Evolutionary conservation across 2,888 invertebrate genomes (phyloP).

Genomic region (Phaonia tiefii): DNA sequence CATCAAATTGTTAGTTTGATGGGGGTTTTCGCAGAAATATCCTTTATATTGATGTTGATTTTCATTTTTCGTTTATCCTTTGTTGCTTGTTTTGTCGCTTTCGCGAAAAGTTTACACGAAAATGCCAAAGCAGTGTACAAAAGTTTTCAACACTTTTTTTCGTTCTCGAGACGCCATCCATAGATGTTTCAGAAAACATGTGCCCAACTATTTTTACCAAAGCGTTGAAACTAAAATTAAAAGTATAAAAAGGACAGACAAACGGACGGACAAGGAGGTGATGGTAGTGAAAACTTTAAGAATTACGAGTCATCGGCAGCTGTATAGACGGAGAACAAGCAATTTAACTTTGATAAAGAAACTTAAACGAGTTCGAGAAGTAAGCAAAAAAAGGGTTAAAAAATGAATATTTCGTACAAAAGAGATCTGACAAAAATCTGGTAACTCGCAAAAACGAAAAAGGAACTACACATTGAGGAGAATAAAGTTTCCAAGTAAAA

Average conservation of each 20-base stretch:
- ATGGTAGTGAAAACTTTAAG: conserved; percentile 49
- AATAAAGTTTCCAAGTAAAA: too few relatives aligned
- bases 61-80: neutral
- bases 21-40: neutral
- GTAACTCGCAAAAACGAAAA: conserved; percentile 7
- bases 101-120: conserved; percentile 53
- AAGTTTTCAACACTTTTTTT: conserved; percentile 63
- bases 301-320: conserved; percentile 65
- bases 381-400: conserved; percentile 26
- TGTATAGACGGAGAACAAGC: conserved; percentile 61
- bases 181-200: conserved; percentile 37
- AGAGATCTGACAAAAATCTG: conserved; percentile 4
- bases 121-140: conserved; percentile 59
- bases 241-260: conserved; percentile 29
- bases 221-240: conserved; percentile 47
- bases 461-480: too few relatives aligned
- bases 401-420: neutral
- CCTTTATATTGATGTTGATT: neutral
- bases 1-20: conserved; percentile 23
- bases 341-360: conserved; percentile 57
- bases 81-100: conserved; percentile 42
- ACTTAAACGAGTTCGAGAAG: neutral
- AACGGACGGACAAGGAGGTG: neutral
- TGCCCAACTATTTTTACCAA: conserved; percentile 62
- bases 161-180: neutral